These are phyloP conservation scores for Tolypeutes matacus DNA, from an alignment of 2,797 vertebrate genomes.

Conservation along the genomic window DNA sequence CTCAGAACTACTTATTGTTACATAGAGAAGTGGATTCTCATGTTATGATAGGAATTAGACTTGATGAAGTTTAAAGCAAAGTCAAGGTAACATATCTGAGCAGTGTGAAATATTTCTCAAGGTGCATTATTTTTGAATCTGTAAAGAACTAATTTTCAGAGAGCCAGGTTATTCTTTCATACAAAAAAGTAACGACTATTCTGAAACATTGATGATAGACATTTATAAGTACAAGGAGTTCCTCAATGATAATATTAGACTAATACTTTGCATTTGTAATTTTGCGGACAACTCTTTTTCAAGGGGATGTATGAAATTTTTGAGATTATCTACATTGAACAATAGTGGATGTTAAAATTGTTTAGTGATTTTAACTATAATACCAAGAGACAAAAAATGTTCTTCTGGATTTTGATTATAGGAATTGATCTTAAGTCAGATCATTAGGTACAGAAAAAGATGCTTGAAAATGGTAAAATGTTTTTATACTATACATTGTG, in stretches of 20 bases:
- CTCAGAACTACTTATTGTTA: conserved; percentile 55
- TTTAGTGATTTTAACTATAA: conserved; percentile 21
- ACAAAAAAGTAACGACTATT: neutral
- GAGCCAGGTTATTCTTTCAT: neutral
- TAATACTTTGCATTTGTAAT: conserved; percentile 28
- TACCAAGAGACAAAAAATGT: conserved; percentile 27
- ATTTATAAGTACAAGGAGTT: conserved; percentile 40
- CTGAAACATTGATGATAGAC: neutral
- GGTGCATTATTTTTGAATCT: neutral
- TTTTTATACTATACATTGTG: neutral
- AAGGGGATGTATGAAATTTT: neutral
- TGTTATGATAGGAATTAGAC: conserved; percentile 26
- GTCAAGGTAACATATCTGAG: neutral
- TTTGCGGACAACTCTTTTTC: conserved; percentile 48
- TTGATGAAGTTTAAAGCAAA: conserved; percentile 27
- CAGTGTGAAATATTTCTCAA: neutral
- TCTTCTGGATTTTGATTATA: neutral
- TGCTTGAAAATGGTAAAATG: conserved; percentile 15
- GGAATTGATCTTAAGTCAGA: neutral
- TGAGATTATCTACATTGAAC: neutral
- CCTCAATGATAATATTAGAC: neutral
- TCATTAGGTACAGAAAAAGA: conserved; percentile 39
- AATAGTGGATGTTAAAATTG: conserved; percentile 5
- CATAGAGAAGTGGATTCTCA: conserved; percentile 16
- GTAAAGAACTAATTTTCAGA: neutral